Evolutionary conservation across 1,140 invertebrate species (phyloP).

Genomic region (Leptoteleia sp.): DNA sequence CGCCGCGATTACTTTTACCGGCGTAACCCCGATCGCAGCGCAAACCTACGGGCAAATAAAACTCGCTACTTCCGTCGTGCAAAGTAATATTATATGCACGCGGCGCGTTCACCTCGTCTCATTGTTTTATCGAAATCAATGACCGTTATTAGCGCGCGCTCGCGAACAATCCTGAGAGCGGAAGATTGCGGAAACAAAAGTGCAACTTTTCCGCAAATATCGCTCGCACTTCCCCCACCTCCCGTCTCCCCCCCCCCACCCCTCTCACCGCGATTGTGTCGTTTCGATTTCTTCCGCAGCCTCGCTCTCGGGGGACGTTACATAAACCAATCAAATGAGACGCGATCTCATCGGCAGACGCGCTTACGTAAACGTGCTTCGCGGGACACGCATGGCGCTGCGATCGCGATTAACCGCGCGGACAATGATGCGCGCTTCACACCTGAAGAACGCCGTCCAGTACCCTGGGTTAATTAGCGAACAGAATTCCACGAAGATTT

Average conservation of each 20-base stretch:
- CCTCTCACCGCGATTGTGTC: no score
- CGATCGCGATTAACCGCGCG: no score
- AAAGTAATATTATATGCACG: conserved; percentile 1
- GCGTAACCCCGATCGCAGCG: not conserved
- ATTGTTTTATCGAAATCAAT: conserved; percentile 22
- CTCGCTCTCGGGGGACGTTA: conserved; percentile 6
- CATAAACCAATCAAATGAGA: conserved; percentile 52
- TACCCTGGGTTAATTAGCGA: no score
- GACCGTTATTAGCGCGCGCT: conserved; percentile 20
- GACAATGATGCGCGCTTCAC: no score
- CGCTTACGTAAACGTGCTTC: conserved; percentile 44
- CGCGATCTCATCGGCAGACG: conserved; percentile 39
- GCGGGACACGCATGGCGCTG: no score
- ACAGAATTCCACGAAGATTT: no score
- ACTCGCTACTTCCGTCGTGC: conserved; percentile 20
- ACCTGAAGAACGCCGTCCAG: no score
- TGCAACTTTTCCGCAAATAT: conserved; percentile 31
- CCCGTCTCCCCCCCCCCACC: no score
- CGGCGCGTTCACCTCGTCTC: conserved; percentile 1
- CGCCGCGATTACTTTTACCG: not conserved
- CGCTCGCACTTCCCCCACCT: conserved; percentile 15
- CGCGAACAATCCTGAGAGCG: conserved; percentile 18
- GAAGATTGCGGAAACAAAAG: conserved; percentile 35
- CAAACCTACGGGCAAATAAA: not conserved
- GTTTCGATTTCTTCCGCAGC: conserved; percentile 31